Conservation (phyloP, 2,797 vertebrate species). For the Lutjanus argentimaculatus region DNA sequence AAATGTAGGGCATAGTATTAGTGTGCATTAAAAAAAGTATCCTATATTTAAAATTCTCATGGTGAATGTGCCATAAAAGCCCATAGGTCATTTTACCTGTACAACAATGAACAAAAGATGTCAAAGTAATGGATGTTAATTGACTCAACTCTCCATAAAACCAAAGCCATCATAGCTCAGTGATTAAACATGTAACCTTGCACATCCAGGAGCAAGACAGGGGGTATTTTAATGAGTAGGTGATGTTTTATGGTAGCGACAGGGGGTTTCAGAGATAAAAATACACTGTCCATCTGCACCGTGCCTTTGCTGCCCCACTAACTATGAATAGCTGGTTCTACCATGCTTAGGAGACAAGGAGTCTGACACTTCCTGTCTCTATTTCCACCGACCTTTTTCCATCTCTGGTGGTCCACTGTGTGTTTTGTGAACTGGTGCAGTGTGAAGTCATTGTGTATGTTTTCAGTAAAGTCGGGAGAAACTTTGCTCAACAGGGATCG, state of each 20-base stretch:
- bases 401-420: slow-evolving; percentile 11
- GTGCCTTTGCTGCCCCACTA: slow-evolving; percentile 55
- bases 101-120: background rate
- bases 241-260: slow-evolving; percentile 63
- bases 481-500: slow-evolving; percentile 1
- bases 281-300: slow-evolving; percentile 64
- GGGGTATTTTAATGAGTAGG: slow-evolving; percentile 61
- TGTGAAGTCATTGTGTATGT: slow-evolving; percentile 28
- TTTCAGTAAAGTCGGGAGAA: slow-evolving; percentile 16
- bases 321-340: slow-evolving; percentile 81
- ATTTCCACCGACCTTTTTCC: slow-evolving; percentile 52
- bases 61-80: background rate
- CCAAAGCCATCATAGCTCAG: slow-evolving; percentile 8
- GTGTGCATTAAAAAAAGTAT: background rate
- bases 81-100: background rate
- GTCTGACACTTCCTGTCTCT: slow-evolving; percentile 68
- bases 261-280: slow-evolving; percentile 74
- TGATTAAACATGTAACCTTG: slow-evolving; percentile 30
- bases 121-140: background rate
- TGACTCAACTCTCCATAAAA: background rate
- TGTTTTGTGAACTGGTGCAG: slow-evolving; percentile 15
- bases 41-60: background rate
- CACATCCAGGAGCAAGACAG: slow-evolving; percentile 5
- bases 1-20: background rate
- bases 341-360: slow-evolving; percentile 61